Base-by-base conservation (phyloP, 2,797 vertebrate species). In the Tinamus major region DNA sequence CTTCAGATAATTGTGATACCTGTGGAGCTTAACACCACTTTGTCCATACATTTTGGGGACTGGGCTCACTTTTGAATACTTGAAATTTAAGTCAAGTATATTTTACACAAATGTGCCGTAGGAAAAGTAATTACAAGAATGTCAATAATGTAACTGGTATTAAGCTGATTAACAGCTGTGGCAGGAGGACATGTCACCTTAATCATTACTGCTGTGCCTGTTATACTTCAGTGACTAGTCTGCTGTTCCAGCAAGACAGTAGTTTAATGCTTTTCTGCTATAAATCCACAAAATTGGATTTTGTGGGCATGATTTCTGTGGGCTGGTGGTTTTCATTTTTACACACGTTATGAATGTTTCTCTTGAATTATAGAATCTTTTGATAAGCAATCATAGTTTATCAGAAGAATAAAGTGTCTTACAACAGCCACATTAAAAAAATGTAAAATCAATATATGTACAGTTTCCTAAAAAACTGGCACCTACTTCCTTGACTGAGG, bases 231-330 rank as follows among this genome's bases (percentile, higher is more conserved):
- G 85, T 94, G 96, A 96, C 96, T 97, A 94, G 95, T 97, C 92
- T 97, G 95, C 97, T 96, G 95, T 96, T 97, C 94, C 95, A 95
- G 94, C 96, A 97, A 97, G 96, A 98, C 96, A 96, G 96, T 97
- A 94, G 94, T 97, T 98, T 97, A 97, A 96, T 96, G 96, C 96
- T 93, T 98, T 96, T 97, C 95, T 97, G 95, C 97, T 96, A 97
- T 98, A 98, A 98, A 98, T 98, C 97, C 96, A 97, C 97, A 97
- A 98, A 98, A 98, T 98, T 98, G 98, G 96, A 97, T 98, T 98
- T 97, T 97, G 97, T 97, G 97, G 96, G 95, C 96, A 96, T 96
- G 97, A 98, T 98, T 98, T 98, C 97, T 98, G 96, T 97, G 97
- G 96, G 97, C 95, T 79, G 79, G 94, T 97, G 96, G 96, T 98